Percentiles rank a stretch among this genome's conserved stretches.
Conservation (phyloP, 92 coral and sea anemone genomes). For the Metridium senile region DNA sequence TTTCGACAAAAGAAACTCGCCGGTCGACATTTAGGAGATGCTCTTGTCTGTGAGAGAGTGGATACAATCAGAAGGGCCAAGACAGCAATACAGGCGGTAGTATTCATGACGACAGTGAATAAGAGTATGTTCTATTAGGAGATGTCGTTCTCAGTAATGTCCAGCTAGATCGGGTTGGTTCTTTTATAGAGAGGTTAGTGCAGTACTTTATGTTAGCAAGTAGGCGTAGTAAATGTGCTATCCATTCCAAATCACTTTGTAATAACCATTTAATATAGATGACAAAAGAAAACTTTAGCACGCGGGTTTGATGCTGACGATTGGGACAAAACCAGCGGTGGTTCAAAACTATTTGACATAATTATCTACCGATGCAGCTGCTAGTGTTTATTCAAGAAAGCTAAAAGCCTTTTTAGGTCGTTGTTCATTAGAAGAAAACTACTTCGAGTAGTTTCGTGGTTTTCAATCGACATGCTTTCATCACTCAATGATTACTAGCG, state of each 20-base stretch:
- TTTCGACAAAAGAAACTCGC: neutral
- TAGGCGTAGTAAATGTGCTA: neutral
- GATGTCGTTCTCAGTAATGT: neutral
- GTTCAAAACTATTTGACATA: neutral
- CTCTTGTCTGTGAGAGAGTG: neutral
- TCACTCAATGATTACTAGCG: neutral
- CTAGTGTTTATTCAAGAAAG: neutral
- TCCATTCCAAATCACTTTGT: neutral
- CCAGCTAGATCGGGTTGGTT: neutral
- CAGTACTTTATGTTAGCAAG: neutral
- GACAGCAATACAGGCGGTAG: neutral
- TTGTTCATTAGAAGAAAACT: neutral
- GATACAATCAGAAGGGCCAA: neutral
- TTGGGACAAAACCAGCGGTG: neutral
- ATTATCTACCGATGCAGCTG: neutral
- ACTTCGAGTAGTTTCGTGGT: neutral
- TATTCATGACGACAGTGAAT: neutral
- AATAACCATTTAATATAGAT: constrained; percentile 1
- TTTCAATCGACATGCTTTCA: neutral
- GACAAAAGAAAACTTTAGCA: neutral
- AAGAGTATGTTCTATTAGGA: neutral
- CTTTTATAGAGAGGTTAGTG: neutral
- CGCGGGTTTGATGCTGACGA: neutral
- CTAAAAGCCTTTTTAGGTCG: neutral
- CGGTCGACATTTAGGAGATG: neutral